A percentile compares a stretch with the other conserved stretches of the same genome.
These are phyloP conservation scores for Cremastinae sp. DNA, from an alignment of 2,888 invertebrate genomes.

Conservation along the genomic window DNA sequence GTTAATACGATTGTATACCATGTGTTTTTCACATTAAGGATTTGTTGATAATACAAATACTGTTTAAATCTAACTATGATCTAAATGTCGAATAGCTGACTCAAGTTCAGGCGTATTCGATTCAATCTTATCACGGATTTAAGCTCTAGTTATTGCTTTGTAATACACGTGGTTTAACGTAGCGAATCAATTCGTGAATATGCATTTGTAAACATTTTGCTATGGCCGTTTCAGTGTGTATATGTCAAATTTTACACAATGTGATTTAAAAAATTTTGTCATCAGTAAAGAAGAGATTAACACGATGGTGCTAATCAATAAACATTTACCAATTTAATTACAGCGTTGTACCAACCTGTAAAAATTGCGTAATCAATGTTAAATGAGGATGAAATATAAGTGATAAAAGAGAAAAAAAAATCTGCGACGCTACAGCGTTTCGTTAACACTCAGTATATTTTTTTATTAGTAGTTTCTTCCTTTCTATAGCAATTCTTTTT, in stretches of 20 bases:
- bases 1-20: not conserved
- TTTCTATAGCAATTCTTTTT: conserved; percentile 20
- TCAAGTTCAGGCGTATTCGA: conserved; percentile 44
- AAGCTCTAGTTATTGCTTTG: conserved; percentile 78
- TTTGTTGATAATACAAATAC: conserved; percentile 40
- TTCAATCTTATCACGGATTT: conserved; percentile 74
- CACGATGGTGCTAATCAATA: too few species aligned
- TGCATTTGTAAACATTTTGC: conserved; percentile 1
- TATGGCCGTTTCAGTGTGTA: conserved; percentile 9
- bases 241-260: not conserved
- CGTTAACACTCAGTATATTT: too few species aligned
- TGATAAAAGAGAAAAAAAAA: too few species aligned
- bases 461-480: conserved; percentile 28
- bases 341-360: not conserved
- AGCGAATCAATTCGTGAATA: conserved; percentile 52
- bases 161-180: conserved; percentile 73
- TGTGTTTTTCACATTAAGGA: conserved; percentile 28
- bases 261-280: too few species aligned
- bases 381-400: too few species aligned
- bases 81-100: conserved; percentile 47
- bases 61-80: conserved; percentile 51
- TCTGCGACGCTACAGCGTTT: too few species aligned
- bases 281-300: too few species aligned
- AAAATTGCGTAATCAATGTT: too few species aligned
- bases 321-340: not conserved